Evolutionary conservation across 2,797 vertebrate genomes (phyloP).

Genomic region (Sebastes taczanowskii): DNA sequence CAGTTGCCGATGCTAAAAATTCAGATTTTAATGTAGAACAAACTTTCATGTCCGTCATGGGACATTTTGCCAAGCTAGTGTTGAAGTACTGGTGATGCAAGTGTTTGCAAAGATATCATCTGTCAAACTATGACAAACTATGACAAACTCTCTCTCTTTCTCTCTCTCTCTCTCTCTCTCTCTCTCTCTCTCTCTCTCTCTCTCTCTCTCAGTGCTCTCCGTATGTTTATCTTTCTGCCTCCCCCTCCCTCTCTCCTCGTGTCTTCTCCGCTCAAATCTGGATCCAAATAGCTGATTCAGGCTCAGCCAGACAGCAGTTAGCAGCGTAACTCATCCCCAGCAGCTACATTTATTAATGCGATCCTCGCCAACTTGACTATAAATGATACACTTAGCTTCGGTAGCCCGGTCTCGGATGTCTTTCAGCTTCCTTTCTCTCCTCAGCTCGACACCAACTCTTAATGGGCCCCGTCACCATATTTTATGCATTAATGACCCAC

Average conservation of each 20-base stretch:
- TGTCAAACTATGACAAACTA: conserved; percentile 16
- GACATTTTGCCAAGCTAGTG: background rate
- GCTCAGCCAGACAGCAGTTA: conserved; percentile 33
- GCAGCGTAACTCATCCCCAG: conserved; percentile 39
- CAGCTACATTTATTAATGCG: conserved; percentile 59
- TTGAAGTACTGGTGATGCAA: conserved; percentile 14
- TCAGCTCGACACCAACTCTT: conserved; percentile 33
- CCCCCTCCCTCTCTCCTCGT: background rate
- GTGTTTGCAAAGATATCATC: conserved; percentile 53
- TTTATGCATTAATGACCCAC: conserved; percentile 72
- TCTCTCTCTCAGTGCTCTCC: background rate
- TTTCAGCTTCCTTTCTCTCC: conserved; percentile 45
- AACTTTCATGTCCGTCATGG: conserved; percentile 6
- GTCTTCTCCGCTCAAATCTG: conserved; percentile 11
- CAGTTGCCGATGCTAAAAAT: background rate
- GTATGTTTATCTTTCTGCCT: background rate
- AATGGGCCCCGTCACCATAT: conserved; percentile 53
- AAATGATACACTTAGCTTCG: conserved; percentile 62
- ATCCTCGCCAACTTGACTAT: conserved; percentile 48
- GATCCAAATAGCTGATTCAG: conserved; percentile 32
- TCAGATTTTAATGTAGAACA: background rate
- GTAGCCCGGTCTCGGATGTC: conserved; percentile 36
- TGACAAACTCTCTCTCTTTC: background rate
- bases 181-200: background rate
- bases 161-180: background rate